These are phyloP conservation scores for Apis dorsata DNA, from an alignment of 1,140 invertebrate genomes.

Conservation along the genomic window DNA sequence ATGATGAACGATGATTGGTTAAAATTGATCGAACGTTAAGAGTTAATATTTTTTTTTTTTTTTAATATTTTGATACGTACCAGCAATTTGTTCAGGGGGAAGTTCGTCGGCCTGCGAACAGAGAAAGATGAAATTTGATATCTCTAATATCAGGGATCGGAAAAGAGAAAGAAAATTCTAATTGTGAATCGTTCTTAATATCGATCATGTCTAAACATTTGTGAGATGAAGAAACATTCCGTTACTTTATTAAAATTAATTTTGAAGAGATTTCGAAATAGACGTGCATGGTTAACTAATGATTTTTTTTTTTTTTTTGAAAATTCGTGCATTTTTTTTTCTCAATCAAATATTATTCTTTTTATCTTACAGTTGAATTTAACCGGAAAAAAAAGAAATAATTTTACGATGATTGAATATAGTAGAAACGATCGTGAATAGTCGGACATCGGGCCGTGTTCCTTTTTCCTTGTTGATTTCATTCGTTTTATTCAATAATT, in stretches of 20 bases:
- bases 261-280: not conserved
- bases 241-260: conserved; percentile 8
- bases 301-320: not conserved
- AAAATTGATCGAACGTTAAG: too few species aligned
- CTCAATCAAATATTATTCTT: not conserved
- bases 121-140: conserved; percentile 37
- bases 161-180: not conserved
- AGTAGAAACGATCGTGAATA: conserved; percentile 8
- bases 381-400: not conserved
- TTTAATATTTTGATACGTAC: conserved; percentile 68
- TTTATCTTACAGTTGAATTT: not conserved
- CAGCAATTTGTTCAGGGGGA: conserved; percentile 83
- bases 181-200: conserved; percentile 5
- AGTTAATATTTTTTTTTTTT: too few species aligned
- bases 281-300: conserved; percentile 34
- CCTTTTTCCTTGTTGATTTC: conserved; percentile 7
- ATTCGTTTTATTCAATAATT: not conserved
- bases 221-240: not conserved
- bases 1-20: too few species aligned
- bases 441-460: not conserved
- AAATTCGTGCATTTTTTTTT: conserved; percentile 9
- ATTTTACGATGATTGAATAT: not conserved
- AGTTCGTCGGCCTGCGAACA: conserved; percentile 82
- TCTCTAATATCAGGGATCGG: too few species aligned
- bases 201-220: not conserved